Evolutionary conservation across 2,113 vertebrate genomes (phyloP), one percentile per base, ranked within the genome.

Genomic region (Phylloscopus trochilus): DNA sequence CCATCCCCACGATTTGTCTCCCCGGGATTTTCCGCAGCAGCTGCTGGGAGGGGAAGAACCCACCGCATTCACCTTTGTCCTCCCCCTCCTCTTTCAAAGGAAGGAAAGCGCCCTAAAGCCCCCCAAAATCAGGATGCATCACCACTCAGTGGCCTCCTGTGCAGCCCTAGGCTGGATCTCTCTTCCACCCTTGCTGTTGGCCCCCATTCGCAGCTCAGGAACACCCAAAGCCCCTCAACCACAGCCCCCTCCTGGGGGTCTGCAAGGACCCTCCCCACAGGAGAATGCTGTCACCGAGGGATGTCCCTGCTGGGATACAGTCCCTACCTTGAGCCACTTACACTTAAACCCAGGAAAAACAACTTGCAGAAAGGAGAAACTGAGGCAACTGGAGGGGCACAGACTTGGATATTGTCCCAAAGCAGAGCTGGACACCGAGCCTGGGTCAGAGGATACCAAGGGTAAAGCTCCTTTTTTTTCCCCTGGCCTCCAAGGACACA

Each of bases 391-490:
- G 60, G 51, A 52, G 77, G 2, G 10, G 37, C 24, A 47, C 8
- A 2, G 4, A 8, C 11, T 33, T 2, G 1, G 82, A 8, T 9
- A 1, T 41, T 64, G 30, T 14, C 55, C 35, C 79, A 44, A 0
- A 74, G 41, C 35, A 30, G 74, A 67, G 62, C 47, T n/a, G 47
- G 72, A 66, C 44, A 37, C 15, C 0, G 0, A 52, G 44, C 13
- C 51, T 20, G 39, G 47, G 4, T 21, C 53, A 14, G 43, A 78
- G 70, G 31, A 41, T 0, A 0, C 16, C 2, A 8, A 41, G 1
- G 39, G 13, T 35, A 26, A 70, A 72, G 53, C 16, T 77, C 18
- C 39, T 84, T 81, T 44, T 49, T 11, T 31, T 30, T 24, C 35
- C 5, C 21, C 37, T 27, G 6, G 0, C 39, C 39, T 47, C 52